Conservation (phyloP, 2,888 invertebrate genomes). For the Colletes collaris region DNA sequence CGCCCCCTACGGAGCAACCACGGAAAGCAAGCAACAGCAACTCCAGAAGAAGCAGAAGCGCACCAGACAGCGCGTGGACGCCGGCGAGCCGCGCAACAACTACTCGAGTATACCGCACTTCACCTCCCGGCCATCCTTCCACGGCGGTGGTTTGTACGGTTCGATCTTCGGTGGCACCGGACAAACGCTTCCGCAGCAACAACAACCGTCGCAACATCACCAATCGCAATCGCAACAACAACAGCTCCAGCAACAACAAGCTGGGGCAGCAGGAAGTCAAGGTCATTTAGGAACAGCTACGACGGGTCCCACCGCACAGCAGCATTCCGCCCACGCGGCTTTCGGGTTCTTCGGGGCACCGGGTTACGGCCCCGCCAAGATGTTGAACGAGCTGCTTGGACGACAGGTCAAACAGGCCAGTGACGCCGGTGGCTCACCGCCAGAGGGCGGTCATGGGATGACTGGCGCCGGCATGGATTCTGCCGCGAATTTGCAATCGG, state of each 20-base stretch:
- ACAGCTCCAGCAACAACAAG: constrained; percentile 81
- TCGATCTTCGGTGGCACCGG: constrained; percentile 91
- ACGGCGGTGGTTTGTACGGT: constrained; percentile 94
- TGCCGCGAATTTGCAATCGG: constrained; percentile 80
- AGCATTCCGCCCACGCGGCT: constrained; percentile 86
- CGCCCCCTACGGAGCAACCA: constrained; percentile 93
- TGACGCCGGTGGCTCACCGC: constrained; percentile 85
- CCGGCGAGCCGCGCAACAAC: constrained; percentile 97
- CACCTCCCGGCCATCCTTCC: constrained; percentile 91
- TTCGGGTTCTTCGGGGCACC: constrained; percentile 92
- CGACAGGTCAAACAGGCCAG: constrained; percentile 90
- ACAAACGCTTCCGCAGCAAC: constrained; percentile 72
- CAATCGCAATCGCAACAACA: constrained; percentile 71
- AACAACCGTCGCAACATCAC: constrained; percentile 68
- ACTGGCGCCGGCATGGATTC: constrained; percentile 83
- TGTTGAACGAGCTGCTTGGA: constrained; percentile 95
- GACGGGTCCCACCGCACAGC: constrained; percentile 84
- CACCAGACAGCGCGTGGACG: constrained; percentile 98
- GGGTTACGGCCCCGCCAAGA: constrained; percentile 94
- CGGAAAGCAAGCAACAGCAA: constrained; percentile 85
- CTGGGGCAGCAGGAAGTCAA: constrained; percentile 79
- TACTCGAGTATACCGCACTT: constrained; percentile 92
- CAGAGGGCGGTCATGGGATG: constrained; percentile 83
- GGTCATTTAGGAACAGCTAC: constrained; percentile 83
- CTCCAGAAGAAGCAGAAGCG: constrained; percentile 96